Evolutionary conservation across 2,113 vertebrate species (phyloP).

Genomic region (Macaca mulatta): DNA sequence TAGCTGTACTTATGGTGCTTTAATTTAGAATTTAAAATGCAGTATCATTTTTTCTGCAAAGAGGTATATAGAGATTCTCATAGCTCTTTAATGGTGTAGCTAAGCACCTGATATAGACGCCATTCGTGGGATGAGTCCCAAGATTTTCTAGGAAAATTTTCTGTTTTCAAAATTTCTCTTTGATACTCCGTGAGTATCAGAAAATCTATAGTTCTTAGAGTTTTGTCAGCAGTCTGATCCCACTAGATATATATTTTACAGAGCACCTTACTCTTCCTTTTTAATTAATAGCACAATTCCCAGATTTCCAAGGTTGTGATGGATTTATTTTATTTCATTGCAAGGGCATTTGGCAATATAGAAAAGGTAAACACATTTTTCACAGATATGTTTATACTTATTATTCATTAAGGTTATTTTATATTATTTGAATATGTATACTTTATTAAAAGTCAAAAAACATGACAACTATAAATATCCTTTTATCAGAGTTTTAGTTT

Average conservation of each 20-base stretch:
- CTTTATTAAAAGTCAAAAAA: not conserved
- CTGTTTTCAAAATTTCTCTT: not conserved
- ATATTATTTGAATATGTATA: not conserved
- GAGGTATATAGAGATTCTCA: accelerated
- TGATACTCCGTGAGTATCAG: not conserved
- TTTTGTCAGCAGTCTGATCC: not conserved
- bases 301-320: constrained; percentile 6
- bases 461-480: not conserved
- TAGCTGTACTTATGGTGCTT: not conserved
- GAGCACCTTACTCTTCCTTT: not conserved
- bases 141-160: not conserved
- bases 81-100: accelerated
- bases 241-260: not conserved
- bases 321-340: not conserved
- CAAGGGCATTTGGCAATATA: not conserved
- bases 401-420: not conserved
- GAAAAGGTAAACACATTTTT: not conserved
- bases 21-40: not conserved
- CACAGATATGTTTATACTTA: not conserved
- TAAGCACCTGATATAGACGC: accelerated
- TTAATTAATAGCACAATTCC: not conserved
- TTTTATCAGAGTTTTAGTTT: not conserved
- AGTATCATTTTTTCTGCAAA: not conserved
- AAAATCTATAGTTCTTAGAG: not conserved
- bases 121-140: not conserved